These are phyloP conservation scores for Diabrotica virgifera DNA, from an alignment of 1,140 invertebrate species.

Conservation along the genomic window DNA sequence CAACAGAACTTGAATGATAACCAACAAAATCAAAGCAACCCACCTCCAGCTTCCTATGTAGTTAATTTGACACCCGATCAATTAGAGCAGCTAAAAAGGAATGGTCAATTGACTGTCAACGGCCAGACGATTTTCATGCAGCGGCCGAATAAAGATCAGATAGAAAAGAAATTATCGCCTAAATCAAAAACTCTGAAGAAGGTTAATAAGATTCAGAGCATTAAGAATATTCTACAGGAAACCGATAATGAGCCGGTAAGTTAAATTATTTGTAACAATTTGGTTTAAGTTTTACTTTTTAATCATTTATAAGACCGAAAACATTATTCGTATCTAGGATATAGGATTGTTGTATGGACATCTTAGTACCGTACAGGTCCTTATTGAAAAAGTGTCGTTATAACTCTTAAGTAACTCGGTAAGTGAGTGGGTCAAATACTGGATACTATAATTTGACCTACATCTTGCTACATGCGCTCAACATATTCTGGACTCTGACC, in stretches of 20 bases:
- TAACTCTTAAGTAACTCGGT: too few species aligned
- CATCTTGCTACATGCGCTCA: too few species aligned
- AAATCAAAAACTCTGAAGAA: conserved; percentile 44
- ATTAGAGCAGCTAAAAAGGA: conserved; percentile 46
- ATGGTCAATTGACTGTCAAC: conserved; percentile 48
- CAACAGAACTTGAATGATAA: conserved; percentile 23
- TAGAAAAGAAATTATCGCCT: conserved; percentile 43
- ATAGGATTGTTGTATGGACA: too few species aligned
- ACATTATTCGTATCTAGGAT: too few species aligned
- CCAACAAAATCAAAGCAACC: conserved; percentile 24
- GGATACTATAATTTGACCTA: too few species aligned
- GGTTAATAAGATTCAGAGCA: conserved; percentile 26
- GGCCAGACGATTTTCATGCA: conserved; percentile 49
- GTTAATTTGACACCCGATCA: conserved; percentile 48
- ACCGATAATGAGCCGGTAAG: conserved; percentile 17
- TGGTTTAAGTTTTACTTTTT: too few species aligned
- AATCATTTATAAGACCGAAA: too few species aligned
- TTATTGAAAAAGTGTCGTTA: too few species aligned
- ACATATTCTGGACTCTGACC: too few species aligned
- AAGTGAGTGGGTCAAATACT: too few species aligned
- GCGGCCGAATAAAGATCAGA: conserved; percentile 38
- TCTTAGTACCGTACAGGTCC: too few species aligned
- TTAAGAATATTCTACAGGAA: conserved; percentile 32
- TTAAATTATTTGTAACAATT: background rate
- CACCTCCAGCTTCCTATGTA: conserved; percentile 45